Base-by-base conservation (phyloP, 2,888 invertebrate species). In the Eupithecia centaureata region DNA sequence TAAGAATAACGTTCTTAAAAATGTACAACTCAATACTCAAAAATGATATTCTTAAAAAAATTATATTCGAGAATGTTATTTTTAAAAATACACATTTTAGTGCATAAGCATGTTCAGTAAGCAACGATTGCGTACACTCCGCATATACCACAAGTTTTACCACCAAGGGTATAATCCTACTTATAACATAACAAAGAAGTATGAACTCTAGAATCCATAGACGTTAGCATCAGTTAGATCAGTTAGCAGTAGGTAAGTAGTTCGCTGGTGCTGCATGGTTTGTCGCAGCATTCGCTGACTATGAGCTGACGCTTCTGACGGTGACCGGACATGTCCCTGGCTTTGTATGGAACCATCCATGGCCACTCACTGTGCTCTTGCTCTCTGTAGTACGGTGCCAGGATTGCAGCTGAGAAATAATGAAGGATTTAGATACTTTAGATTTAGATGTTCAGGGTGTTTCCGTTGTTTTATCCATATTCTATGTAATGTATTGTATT, bases 251-350 rank as follows among this genome's bases (percentile, higher is more conserved):
- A 89, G 3, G 80, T 76, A 51, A 83, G 67, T 2, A 89, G 77
- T 72, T 88, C 87, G 61, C 71, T 76, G 59, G 85, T 57, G 47
- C 79, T 84, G 77, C 90, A 90, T 0, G 88, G 76, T 47, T 89
- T 90, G 10, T 87, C 86, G 54, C 90, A 89, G 77, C 90, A 90
- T 67, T 89, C 90, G 67, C 69, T 83, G 67, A 88, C 87, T 15
- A 88, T 77, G 22, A 84, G 77, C 72, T 87, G 65, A n/a, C 86
- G 79, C 72, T 88, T 89, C 18, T 81, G 82, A 3, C 85, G 77
- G 28, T 79, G 74, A 0, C 77, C 67, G 0, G 76, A 75, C 72
- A 88, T 67, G 15, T 76, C 73, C 54, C 77, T 78, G 7, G 85
- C 82, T 56, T 82, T 83, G 63, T 84, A 82, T 0, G 80, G 73